Base-by-base conservation (phyloP, 2,113 vertebrate genomes). In the Podiceps cristatus region DNA sequence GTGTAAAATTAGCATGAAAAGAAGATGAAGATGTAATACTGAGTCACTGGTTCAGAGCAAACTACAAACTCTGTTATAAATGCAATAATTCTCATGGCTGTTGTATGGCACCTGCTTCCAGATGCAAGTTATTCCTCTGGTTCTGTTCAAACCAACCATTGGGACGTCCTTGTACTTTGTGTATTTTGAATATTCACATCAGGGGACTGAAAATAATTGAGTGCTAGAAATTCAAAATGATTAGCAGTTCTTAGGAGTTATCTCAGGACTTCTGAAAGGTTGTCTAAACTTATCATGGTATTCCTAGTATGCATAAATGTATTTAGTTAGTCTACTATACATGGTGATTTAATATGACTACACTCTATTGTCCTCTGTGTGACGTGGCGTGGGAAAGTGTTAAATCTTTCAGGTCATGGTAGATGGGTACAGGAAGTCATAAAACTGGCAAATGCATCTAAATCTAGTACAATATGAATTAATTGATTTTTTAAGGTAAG, bases 1-100 rank as follows among this genome's bases (percentile, higher is more conserved):
- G 75, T 74, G 90, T 92, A 83, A 94, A 94, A 94, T n/a, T 62
- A 47, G 31, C 33, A 67, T 63, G 75, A 74, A 69, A 86, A 83
- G 63, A 25, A 47, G 15, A 90, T 90, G 66, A 92, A 94, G 82
- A 82, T 88, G 20, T 94, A 90, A 83, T 44, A 79, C 19, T n/a
- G 67, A 93, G 44, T 49, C 37, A 62, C 45, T 67, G 37, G 27
- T 47, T 79, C 18, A 50, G 42, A 92, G 59, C 8, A 59, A 93
- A 81, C 77, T 77, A 19, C 37, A 80, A 45, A 71, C n/a, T 20
- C 2, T 3, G 1, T 80, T 35, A 42, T 42, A 88, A 86, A 88
- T 62, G 11, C 33, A 76, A 86, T 72, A 83, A 29, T 62, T 90
- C 16, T 82, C 11, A 29, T 42, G 45, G 42, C 18, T 80, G 58